Base-by-base conservation (phyloP, 2,888 invertebrate genomes). In the Synanthedon vespiformis region DNA sequence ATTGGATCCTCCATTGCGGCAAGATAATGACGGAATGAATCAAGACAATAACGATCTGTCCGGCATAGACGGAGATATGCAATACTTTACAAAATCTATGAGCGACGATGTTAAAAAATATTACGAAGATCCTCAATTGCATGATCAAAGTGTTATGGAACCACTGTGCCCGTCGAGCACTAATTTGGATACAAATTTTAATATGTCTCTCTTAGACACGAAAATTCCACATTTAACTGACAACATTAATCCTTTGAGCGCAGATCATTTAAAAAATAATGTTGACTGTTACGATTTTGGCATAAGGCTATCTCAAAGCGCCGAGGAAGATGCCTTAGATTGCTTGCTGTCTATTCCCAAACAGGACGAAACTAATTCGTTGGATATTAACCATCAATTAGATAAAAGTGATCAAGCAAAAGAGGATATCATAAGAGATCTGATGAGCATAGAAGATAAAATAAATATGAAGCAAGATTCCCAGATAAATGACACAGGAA, bases 51-150 rank as follows among this genome's bases (percentile, higher is more conserved):
- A 79, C 56, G 87, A 87, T 57, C 84, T 87, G 58, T 79, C 86
- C 1, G 80, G 84, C 53, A 85, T 87, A 44, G 87, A 86, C 55
- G 83, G 79, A 22, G 87, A 87, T 52, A 83, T 86, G 85, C 85
- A 86, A 56, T 87, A 80, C 57, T 86, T 86, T 47, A 85, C 85
- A 0, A 86, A 86, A 62, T 81, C 85, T 40, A 83, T 87, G 80
- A 85, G 82, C 53, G 86, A 87, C 52, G 87, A 87, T 52, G 85
- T 87, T 0, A 86, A 85, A 58, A 85, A 86, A 59, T 87, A 80
- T 67, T 87, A 87, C 53, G 78, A 81, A 60, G 85, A 85, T 53
- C 83, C 81, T 54, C 82, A 80, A 51, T 57, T 86, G 6, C 74
- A 65, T 51, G 85, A 85, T 56, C 65, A 77, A 1, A 72, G 81